Conservation (phyloP, 2,113 vertebrate species). For the Stigmatopora argus region DNA sequence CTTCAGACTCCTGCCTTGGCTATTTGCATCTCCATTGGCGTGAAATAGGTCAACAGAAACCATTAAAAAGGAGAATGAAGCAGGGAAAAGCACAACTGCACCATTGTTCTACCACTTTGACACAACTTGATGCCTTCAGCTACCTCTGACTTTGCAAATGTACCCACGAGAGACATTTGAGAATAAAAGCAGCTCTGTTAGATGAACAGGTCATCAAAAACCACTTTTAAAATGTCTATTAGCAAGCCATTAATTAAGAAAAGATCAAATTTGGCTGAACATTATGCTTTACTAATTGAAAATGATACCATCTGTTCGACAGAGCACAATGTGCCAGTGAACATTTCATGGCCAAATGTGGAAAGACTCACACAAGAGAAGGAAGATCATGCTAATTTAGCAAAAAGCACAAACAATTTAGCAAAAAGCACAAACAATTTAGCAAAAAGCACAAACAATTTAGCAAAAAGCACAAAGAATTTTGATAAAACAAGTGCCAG, state of each 20-base stretch:
- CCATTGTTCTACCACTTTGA: slow-evolving; percentile 7
- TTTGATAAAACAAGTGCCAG: slow-evolving; percentile 8
- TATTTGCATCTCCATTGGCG: slow-evolving; percentile 24
- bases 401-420: background rate
- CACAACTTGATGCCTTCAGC: slow-evolving; percentile 1
- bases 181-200: slow-evolving; percentile 2
- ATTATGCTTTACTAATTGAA: slow-evolving; percentile 13
- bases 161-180: slow-evolving; percentile 13
- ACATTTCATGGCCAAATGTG: slow-evolving; percentile 20
- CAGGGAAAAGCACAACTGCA: slow-evolving; percentile 15
- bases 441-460: background rate
- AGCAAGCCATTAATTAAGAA: slow-evolving; percentile 2
- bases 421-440: slow-evolving; percentile 23
- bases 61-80: slow-evolving; percentile 19
- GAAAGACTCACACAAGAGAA: slow-evolving; percentile 14
- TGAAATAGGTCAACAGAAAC: slow-evolving; percentile 37
- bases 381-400: slow-evolving; percentile 12
- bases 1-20: slow-evolving; percentile 10
- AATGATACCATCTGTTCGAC: slow-evolving; percentile 43
- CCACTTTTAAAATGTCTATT: background rate
- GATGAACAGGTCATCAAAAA: slow-evolving; percentile 6
- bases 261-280: slow-evolving; percentile 8
- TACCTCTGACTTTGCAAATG: slow-evolving; percentile 25
- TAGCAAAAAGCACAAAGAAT: slow-evolving; percentile 15
- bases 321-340: slow-evolving; percentile 17